A percentile compares a stretch with the other conserved stretches of the same genome.
phyloP scores from a whole-genome alignment of 2,113 vertebrate species.

The Ammodytes dubius region DNA sequence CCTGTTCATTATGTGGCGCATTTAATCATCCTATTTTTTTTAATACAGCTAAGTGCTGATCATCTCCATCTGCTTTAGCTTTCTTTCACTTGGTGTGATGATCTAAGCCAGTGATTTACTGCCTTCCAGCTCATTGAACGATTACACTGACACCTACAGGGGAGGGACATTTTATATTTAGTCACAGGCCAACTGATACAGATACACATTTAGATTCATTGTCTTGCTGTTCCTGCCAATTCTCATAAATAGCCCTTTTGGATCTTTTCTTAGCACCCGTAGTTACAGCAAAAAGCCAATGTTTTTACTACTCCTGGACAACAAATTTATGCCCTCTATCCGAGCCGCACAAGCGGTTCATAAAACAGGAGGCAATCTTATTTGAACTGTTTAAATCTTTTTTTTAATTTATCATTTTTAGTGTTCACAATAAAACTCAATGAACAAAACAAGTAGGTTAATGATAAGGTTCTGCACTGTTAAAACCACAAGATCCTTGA shows the following conservation, averaged over 20 bases:
- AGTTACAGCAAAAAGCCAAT: constrained; percentile 25
- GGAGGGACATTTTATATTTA: constrained; percentile 62
- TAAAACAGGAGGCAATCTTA: not conserved
- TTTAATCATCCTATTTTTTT: constrained; percentile 45
- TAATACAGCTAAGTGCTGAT: constrained; percentile 56
- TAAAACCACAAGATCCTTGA: too few species aligned
- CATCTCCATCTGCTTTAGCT: constrained; percentile 25
- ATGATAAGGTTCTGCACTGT: too few species aligned
- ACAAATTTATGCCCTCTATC: not conserved
- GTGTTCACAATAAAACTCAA: not conserved
- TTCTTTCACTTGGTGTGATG: constrained; percentile 36
- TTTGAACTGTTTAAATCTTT: constrained; percentile 13
- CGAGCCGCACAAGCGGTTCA: not conserved
- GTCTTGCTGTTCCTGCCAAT: constrained; percentile 40
- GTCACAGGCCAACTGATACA: constrained; percentile 51
- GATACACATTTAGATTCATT: constrained; percentile 54
- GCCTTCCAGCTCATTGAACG: constrained; percentile 45
- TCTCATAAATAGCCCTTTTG: constrained; percentile 27
- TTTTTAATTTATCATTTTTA: not conserved
- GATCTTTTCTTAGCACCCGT: not conserved
- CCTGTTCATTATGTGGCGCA: constrained; percentile 21
- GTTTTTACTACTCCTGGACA: constrained; percentile 17
- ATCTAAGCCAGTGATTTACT: constrained; percentile 67
- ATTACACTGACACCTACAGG: constrained; percentile 57
- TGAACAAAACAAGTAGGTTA: not conserved